Evolutionary conservation across 2,888 invertebrate genomes (phyloP).

Genomic region (Drosophila niveifrons): DNA sequence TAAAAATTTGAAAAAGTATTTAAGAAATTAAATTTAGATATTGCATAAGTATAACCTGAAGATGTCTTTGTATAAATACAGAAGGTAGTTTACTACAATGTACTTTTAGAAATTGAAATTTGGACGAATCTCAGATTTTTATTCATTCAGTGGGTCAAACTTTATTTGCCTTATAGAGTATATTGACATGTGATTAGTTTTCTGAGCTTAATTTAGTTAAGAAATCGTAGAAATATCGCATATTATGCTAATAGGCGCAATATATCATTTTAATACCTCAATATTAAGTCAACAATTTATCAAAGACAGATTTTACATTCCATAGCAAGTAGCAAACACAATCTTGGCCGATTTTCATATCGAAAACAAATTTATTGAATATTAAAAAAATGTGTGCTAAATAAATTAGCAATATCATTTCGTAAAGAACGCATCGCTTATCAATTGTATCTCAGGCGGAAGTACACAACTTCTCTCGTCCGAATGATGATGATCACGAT

Average conservation of each 20-base stretch:
- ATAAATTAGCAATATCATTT: constrained; percentile 27
- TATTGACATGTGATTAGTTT: constrained; percentile 14
- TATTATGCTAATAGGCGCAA: constrained; percentile 50
- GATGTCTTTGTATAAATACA: too few relatives aligned
- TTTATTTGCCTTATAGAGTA: background rate
- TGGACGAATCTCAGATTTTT: too few relatives aligned
- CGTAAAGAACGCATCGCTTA: constrained; percentile 30
- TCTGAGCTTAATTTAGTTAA: constrained; percentile 46
- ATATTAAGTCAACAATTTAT: constrained; percentile 29
- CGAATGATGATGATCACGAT: constrained; percentile 5
- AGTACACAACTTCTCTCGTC: constrained; percentile 27
- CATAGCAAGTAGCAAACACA: constrained; percentile 35
- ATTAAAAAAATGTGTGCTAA: constrained; percentile 30
- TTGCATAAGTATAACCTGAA: too few relatives aligned
- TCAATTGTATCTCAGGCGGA: constrained; percentile 44
- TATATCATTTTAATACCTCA: constrained; percentile 41
- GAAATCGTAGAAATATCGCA: constrained; percentile 53
- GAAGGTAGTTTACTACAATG: too few relatives aligned
- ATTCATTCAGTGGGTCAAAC: background rate
- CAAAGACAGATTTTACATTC: constrained; percentile 32
- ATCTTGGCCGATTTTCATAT: constrained; percentile 9
- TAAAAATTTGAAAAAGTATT: too few relatives aligned
- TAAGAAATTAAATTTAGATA: too few relatives aligned
- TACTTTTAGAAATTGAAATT: too few relatives aligned
- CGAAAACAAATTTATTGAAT: constrained; percentile 9